These are phyloP conservation scores for Andricus quercusramuli DNA, from an alignment of 2,888 invertebrate species.

Conservation along the genomic window DNA sequence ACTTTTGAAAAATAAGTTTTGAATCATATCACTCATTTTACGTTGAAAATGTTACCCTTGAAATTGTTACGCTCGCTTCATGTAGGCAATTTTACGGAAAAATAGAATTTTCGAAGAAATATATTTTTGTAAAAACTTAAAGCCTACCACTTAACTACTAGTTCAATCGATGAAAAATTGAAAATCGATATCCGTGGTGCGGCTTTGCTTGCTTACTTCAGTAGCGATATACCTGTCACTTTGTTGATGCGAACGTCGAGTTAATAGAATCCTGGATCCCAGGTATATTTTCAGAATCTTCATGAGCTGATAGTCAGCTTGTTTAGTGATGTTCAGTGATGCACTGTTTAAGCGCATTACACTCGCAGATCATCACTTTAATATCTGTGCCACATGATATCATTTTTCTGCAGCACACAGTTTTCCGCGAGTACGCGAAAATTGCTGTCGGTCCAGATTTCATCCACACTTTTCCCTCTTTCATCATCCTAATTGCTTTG, in stretches of 20 bases:
- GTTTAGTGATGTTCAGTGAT: constrained; percentile 55
- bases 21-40: too few relatives aligned
- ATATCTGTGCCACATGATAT: constrained; percentile 68
- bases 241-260: not conserved
- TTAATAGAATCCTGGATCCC: too few relatives aligned
- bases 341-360: constrained; percentile 68
- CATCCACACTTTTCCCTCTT: constrained; percentile 71
- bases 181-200: not conserved
- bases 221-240: not conserved
- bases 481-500: constrained; percentile 66
- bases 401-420: constrained; percentile 67
- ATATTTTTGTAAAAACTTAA: too few relatives aligned
- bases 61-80: too few relatives aligned
- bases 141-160: too few relatives aligned
- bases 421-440: constrained; percentile 71
- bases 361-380: constrained; percentile 66
- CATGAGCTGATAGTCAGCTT: constrained; percentile 10
- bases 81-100: too few relatives aligned
- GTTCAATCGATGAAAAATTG: not conserved
- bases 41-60: too few relatives aligned
- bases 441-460: constrained; percentile 72
- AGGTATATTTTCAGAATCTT: not conserved
- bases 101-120: too few relatives aligned
- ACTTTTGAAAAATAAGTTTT: too few relatives aligned
- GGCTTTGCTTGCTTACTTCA: not conserved